These are phyloP conservation scores for Australoheros facetus DNA, from an alignment of 2,797 vertebrate genomes.

Conservation along the genomic window DNA sequence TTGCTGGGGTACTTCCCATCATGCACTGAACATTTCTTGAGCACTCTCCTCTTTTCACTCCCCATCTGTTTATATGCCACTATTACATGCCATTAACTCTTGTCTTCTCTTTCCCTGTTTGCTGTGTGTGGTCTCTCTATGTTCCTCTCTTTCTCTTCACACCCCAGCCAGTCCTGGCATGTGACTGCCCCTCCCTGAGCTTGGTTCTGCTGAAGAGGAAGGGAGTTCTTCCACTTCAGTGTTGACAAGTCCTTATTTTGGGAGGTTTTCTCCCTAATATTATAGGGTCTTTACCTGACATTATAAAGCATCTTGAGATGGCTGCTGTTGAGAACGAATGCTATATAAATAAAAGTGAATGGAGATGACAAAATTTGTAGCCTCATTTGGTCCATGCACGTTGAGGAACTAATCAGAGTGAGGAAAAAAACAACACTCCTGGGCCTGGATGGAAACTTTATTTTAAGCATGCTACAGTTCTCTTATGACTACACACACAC, in stretches of 20 bases:
- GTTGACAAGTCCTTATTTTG: too few species aligned
- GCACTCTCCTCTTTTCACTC: neutral
- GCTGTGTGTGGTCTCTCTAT: neutral
- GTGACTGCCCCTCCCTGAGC: neutral
- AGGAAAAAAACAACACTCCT: neutral
- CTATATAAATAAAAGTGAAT: neutral
- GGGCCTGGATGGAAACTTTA: neutral
- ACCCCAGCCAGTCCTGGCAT: neutral
- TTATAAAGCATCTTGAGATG: neutral
- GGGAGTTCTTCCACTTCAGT: neutral
- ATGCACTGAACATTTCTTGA: neutral
- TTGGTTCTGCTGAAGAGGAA: neutral
- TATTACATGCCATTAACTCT: too few species aligned
- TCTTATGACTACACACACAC: neutral
- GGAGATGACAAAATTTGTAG: neutral
- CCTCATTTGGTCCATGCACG: neutral
- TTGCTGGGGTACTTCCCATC: neutral
- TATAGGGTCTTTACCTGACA: too few species aligned
- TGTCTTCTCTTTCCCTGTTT: neutral
- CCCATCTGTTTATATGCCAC: neutral
- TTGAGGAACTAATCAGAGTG: neutral
- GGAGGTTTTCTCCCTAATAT: too few species aligned
- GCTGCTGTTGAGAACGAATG: neutral
- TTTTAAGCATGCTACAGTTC: neutral
- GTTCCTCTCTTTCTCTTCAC: neutral